Evolutionary conservation across 2,888 invertebrate species (phyloP), one percentile per base, ranked within the genome.

Genomic region (Raillietiella orientalis): DNA sequence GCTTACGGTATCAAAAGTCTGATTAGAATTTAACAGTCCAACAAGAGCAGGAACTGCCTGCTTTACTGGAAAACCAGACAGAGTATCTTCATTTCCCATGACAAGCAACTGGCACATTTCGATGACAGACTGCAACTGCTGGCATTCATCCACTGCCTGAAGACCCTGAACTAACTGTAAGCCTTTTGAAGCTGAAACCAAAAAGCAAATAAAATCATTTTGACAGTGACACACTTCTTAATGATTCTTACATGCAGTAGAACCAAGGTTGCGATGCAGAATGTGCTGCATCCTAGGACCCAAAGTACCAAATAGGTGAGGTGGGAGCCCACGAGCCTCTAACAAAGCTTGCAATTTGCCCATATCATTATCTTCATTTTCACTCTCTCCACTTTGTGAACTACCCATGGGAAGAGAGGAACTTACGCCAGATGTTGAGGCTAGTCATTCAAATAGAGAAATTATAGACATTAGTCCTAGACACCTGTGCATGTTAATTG

Each of bases 61-160:
- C 40, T 93, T 75, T 19, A 90, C 79, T 0, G 93, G 93, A 47
- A 96, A 90, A n/a, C 87, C 87, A 21, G 84, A 75, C 27, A 93
- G 56, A 1, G 87, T 87, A 46, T 93, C 93, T 50, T 93, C 93
- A 45, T 93, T 93, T 35, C 90, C 90, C 90, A 93, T 93, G 17
- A 93, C 87, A 28, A 93, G 56, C 48, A 93, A 63, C 53, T 93
- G 87, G 46, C 87, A 87, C 84, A 93, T 84, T 52, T 90, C 87
- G 33, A 87, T 84, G 19, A 82, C 84, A 2, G 87, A 79, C 44
- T 87, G 82, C 32, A 93, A 51, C 47, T 93, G 87, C 41, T 82
- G 79, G 5, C 79, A 79, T 43, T 90, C 87, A 45, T 93, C 87
- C 13, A 66, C 66, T 3, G 87, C 74, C 46, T 87, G 84, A 33